Conservation (phyloP, 2,888 invertebrate genomes). For the Microdon myrmicae region DNA sequence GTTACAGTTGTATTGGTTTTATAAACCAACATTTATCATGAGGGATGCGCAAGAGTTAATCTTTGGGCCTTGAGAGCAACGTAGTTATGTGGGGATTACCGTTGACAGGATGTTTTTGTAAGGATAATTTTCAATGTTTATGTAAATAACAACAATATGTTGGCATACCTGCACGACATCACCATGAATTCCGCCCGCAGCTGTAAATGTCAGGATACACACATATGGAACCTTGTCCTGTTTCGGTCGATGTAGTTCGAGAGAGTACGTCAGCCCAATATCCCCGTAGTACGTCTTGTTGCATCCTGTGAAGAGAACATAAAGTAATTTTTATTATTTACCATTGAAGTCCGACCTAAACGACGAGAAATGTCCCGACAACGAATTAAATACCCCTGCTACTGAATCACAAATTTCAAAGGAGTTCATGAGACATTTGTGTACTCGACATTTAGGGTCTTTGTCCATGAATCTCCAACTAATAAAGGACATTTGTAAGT, state of each 20-base stretch:
- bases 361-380: too few species aligned
- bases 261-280: constrained; percentile 84
- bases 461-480: too few species aligned
- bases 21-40: too few species aligned
- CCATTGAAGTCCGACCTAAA: constrained; percentile 13
- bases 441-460: too few species aligned
- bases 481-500: too few species aligned
- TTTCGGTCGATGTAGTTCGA: constrained; percentile 86
- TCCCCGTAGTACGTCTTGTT: constrained; percentile 92
- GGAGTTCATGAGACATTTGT: too few species aligned
- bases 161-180: constrained; percentile 82
- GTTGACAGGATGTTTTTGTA: background rate
- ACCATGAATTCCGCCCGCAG: constrained; percentile 84
- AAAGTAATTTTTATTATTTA: constrained; percentile 44
- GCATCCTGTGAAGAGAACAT: constrained; percentile 68
- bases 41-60: too few species aligned
- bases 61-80: constrained; percentile 11
- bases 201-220: constrained; percentile 87
- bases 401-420: too few species aligned
- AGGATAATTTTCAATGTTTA: constrained; percentile 25
- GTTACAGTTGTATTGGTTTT: too few species aligned
- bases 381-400: too few species aligned
- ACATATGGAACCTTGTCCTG: constrained; percentile 88
- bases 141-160: constrained; percentile 24
- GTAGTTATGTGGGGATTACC: constrained; percentile 4